A percentile compares a stretch with the other conserved stretches of the same genome.
Conservation (phyloP, 2,888 invertebrate genomes). For the Branchinecta sandiegonensis region DNA sequence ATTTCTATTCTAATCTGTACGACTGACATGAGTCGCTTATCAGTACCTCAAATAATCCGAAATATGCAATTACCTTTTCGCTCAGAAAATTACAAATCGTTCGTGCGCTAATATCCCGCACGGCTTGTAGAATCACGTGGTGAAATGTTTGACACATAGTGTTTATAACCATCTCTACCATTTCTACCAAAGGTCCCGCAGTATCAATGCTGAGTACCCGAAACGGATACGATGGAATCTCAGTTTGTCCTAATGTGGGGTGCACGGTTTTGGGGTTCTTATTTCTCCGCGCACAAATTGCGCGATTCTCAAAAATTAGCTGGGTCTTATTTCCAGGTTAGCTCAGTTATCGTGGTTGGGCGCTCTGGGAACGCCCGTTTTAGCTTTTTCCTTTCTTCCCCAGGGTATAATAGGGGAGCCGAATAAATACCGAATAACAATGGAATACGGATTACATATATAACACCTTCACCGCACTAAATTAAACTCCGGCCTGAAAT, state of each 20-base stretch:
- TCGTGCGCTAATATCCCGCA: neutral
- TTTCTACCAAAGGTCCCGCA: neutral
- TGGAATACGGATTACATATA: no score
- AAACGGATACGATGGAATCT: neutral
- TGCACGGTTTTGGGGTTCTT: neutral
- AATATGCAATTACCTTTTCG: neutral
- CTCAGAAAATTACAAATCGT: neutral
- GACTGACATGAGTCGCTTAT: neutral
- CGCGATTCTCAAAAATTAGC: neutral
- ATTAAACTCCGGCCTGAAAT: no score
- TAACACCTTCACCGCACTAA: no score
- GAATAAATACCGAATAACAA: no score
- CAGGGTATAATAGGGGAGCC: no score
- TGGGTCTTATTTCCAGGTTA: neutral
- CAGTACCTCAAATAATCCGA: neutral
- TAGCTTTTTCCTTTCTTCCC: no score
- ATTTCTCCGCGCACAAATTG: neutral
- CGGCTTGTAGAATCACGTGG: no score
- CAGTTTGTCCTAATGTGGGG: constrained; percentile 12
- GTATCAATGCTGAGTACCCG: neutral
- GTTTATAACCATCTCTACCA: no score
- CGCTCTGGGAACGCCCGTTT: no score
- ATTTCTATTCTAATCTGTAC: neutral
- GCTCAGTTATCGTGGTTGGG: no score
- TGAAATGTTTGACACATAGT: no score